Percentiles rank a stretch among this genome's conserved stretches.
These are phyloP conservation scores for Pteromalus puparum DNA, from an alignment of 1,140 invertebrate species.

Conservation along the genomic window DNA sequence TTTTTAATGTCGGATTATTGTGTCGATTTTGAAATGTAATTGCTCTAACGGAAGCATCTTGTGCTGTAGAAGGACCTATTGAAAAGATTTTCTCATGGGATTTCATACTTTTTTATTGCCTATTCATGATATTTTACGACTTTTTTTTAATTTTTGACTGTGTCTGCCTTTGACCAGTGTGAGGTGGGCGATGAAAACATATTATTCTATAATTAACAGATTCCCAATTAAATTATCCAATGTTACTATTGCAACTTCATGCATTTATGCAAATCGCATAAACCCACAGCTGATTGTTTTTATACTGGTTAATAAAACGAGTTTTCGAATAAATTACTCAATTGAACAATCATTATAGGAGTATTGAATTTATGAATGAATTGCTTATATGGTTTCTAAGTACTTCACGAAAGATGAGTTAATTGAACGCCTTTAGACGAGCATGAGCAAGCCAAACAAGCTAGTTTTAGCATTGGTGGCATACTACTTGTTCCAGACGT, in stretches of 20 bases:
- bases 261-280: background rate
- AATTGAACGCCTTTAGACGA: no score
- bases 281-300: no score
- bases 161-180: no score
- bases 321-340: no score
- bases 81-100: background rate
- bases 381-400: no score
- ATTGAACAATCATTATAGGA: no score
- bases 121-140: background rate
- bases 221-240: background rate
- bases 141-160: background rate
- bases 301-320: background rate
- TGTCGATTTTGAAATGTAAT: constrained; percentile 4
- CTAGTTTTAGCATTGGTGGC: no score
- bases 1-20: background rate
- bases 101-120: background rate
- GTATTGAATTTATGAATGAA: no score
- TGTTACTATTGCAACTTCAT: background rate
- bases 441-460: no score
- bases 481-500: no score
- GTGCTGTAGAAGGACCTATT: background rate
- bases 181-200: no score
- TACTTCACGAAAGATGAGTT: no score
- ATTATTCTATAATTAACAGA: background rate
- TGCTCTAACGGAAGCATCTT: background rate